Percentiles rank a stretch among this genome's conserved stretches.
These are phyloP conservation scores for Lepidonotus clava DNA, from an alignment of 2,888 invertebrate genomes.

Conservation along the genomic window DNA sequence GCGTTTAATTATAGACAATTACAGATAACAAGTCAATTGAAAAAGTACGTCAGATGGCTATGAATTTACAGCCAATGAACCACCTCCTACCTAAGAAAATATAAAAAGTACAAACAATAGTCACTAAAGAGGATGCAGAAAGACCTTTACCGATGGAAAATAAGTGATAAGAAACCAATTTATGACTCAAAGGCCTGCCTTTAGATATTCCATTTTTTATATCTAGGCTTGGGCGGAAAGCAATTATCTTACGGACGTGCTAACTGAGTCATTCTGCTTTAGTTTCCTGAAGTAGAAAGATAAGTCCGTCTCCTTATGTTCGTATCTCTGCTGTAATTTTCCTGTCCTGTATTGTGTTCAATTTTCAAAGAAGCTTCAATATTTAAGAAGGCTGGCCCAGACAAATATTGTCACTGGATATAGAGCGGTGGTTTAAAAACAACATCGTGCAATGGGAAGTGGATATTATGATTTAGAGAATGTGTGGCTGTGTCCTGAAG, in stretches of 20 bases:
- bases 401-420: too few species aligned
- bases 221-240: neutral
- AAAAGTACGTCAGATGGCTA: neutral
- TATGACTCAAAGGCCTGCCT: neutral
- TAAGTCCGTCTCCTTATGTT: too few species aligned
- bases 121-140: neutral
- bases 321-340: too few species aligned
- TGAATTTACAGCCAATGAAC: too few species aligned
- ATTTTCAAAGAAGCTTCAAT: too few species aligned
- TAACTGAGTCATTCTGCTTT: neutral
- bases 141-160: neutral
- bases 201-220: neutral
- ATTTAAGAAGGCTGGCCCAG: too few species aligned
- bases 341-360: too few species aligned
- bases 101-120: neutral
- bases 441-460: too few species aligned
- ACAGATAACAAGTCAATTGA: neutral
- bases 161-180: conserved; percentile 15
- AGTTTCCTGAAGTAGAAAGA: neutral
- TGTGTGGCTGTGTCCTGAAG: neutral
- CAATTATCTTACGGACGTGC: neutral
- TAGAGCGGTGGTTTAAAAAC: too few species aligned
- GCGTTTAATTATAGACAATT: too few species aligned
- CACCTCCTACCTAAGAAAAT: neutral
- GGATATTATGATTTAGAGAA: too few species aligned